Evolutionary conservation across 2,888 invertebrate genomes (phyloP), one percentile per base, ranked within the genome.

Genomic region (Drosophila kambysellisi): DNA sequence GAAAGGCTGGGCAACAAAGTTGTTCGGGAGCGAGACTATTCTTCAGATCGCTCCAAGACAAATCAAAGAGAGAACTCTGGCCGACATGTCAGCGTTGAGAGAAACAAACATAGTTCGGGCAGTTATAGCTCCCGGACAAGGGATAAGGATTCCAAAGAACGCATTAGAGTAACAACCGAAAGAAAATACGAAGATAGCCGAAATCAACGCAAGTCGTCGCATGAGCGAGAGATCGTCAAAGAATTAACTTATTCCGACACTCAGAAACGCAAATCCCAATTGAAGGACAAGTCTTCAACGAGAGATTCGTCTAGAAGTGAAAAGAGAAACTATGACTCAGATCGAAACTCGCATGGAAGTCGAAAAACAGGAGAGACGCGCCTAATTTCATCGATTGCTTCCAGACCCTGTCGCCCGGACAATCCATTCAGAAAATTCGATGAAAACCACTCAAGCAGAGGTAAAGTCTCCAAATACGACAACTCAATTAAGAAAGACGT

Each of bases 1-100:
- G 97, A 97, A 76, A 94, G 97, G 52, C 94, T 97, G 5, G 97
- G 97, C 0, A 96, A 96, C 1, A 92, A 92, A 74, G 74, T 91
- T 53, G 71, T 87, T 2, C 73, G 63, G 46, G 88, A 87, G 35
- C 76, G 82, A n/a, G 76, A 79, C 46, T 69, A 81, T 66, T 75
- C 89, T 37, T 75, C 88, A 41, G 65, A 88, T 41, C 74, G 72
- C 15, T 73, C 76, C 12, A 78, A 65, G 43, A 73, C 61, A 15
- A 66, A 72, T 50, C 74, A 75, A 5, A 51, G 68, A 12, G 71
- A 76, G 17, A 61, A 56, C 50, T 70, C 66, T 1, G 63, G 25
- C 17, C 59, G 65, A 35, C 74, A 63, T 54, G 58, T 60, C 3
- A 74, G 37, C 50, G 72, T 72, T 33, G 64, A 65, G 17, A 66